Evolutionary conservation across 2,113 vertebrate genomes (phyloP).

Genomic region (Psilopsiagon aymara): DNA sequence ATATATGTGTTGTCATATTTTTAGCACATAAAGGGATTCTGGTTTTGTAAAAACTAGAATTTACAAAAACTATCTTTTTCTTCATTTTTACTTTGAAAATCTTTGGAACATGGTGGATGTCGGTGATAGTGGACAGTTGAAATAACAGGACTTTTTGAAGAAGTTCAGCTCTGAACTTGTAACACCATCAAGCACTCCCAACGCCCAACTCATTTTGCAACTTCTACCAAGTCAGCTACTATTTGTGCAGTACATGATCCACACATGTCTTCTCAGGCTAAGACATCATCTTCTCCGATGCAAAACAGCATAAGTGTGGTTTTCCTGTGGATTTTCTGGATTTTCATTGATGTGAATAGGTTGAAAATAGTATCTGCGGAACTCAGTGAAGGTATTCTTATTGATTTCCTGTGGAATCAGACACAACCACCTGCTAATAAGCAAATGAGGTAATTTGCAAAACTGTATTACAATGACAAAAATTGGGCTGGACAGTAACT

Average conservation of each 20-base stretch:
- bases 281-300: not conserved
- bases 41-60: not conserved
- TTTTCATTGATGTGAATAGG: not conserved
- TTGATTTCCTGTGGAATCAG: not conserved
- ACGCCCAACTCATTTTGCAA: not conserved
- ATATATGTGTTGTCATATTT: not conserved
- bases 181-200: not conserved
- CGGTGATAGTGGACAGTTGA: conserved; percentile 55
- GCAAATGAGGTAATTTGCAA: not conserved
- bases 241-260: not conserved
- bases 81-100: conserved; percentile 71
- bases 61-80: not conserved
- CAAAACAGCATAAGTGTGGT: conserved; percentile 27
- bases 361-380: not conserved
- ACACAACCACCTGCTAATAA: not conserved
- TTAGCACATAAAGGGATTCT: not conserved
- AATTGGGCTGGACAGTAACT: not conserved
- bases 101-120: conserved; percentile 76
- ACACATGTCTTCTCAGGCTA: not conserved
- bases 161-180: conserved; percentile 15
- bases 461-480: not conserved
- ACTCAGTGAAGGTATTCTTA: not conserved
- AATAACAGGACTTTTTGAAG: conserved; percentile 72
- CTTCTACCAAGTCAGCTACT: not conserved
- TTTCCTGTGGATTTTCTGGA: not conserved